Conservation (phyloP, 2,888 invertebrate species). For the Anoplius nigerrimus region DNA sequence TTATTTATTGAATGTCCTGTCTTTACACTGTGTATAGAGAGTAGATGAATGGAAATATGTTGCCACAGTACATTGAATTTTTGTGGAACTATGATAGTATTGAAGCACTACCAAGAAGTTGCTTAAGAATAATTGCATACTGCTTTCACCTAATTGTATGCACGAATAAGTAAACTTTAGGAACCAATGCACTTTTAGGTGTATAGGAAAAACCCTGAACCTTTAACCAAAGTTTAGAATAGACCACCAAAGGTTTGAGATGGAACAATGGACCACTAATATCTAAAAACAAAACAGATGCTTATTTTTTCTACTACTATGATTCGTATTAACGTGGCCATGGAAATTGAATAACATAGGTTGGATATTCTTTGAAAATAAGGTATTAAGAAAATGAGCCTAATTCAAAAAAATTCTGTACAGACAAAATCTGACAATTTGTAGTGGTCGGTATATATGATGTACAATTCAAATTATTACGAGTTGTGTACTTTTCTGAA, state of each 20-base stretch:
- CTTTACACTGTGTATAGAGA: slow-evolving; percentile 20
- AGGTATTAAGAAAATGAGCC: slow-evolving; percentile 39
- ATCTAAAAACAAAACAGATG: slow-evolving; percentile 59
- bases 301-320: slow-evolving; percentile 68
- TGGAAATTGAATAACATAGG: slow-evolving; percentile 46
- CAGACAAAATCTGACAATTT: slow-evolving; percentile 31
- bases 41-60: slow-evolving; percentile 17
- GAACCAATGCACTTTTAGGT: slow-evolving; percentile 36
- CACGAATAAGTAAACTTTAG: slow-evolving; percentile 40
- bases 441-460: slow-evolving; percentile 34
- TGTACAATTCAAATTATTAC: slow-evolving; percentile 16
- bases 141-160: slow-evolving; percentile 39
- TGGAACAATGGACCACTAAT: slow-evolving; percentile 66
- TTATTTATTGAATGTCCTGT: slow-evolving; percentile 20
- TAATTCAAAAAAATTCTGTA: slow-evolving; percentile 41
- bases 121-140: slow-evolving; percentile 36
- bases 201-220: slow-evolving; percentile 32
- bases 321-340: slow-evolving; percentile 54
- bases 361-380: slow-evolving; percentile 45
- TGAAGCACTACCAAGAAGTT: slow-evolving; percentile 24
- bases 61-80: not conserved
- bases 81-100: not conserved
- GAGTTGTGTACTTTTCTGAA: slow-evolving; percentile 29
- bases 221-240: slow-evolving; percentile 32
- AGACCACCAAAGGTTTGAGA: slow-evolving; percentile 48